Base-by-base conservation (phyloP, 92 coral and sea anemone species). In the Porites cylindrica region DNA sequence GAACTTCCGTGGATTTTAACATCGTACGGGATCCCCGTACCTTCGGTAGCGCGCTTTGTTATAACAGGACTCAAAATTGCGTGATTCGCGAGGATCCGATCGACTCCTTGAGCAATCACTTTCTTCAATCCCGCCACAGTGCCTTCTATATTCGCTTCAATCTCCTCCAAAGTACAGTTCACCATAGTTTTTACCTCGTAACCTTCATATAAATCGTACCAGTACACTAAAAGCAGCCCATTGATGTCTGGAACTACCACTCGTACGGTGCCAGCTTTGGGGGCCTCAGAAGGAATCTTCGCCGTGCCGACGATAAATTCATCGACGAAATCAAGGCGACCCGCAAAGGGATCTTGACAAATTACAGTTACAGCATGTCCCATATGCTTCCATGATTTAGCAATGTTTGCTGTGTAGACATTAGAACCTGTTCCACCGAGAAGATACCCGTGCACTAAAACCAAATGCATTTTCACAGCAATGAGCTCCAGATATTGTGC, bases 1-100 rank as follows among this genome's bases (percentile, higher is more conserved):
- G 98, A 93, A 70, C 98, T 95, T 8, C 98, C 97, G 77, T 95
- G 98, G 10, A 95, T 88, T 80, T 95, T 95, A 54, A 93, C 91
- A 23, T 91, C 94, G 67, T 91, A 95, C 1, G 98, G 97, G 6
- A 88, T 87, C 1, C 60, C 76, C 0, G 95, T 93, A 1, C 91
- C 86, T 72, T 83, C 64, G 7, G 97, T 91, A 14, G 98, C 95
- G 21, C 98, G 92, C 50, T 90, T 89, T 18, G 97, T 89, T n/a
- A 95, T 95, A 70, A 94, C 97, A 1, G 98, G 98, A 58, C 94
- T 77, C 51, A 95, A 76, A 54, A 95, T 81, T 18, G 91, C 85
- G 81, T 95, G 98, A 87, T 95, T 95, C 65, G 98, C 93, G 6
- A 95, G 96, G 5, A 95, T 90, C 86, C 91, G 80, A 78, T 95